phyloP scores from a whole-genome alignment of 1,140 invertebrate genomes.

The Drosophila subobscura region DNA sequence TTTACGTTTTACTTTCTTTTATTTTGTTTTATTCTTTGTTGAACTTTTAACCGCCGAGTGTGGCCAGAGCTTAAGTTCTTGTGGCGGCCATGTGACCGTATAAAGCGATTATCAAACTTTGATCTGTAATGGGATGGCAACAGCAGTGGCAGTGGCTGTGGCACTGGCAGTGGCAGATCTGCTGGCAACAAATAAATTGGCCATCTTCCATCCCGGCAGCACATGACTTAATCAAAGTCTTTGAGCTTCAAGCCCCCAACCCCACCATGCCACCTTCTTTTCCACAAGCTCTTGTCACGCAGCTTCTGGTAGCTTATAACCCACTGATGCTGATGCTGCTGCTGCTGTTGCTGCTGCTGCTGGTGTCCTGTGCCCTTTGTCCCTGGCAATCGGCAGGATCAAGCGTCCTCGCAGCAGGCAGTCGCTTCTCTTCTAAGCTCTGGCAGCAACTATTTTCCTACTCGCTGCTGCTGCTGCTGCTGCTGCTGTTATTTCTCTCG shows the following conservation, averaged over 20 bases:
- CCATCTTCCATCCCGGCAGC: conserved; percentile 11
- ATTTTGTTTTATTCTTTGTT: conserved; percentile 1
- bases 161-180: background rate
- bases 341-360: conserved; percentile 19
- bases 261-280: conserved; percentile 2
- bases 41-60: conserved; percentile 27
- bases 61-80: conserved; percentile 38
- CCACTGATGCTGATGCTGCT: conserved; percentile 20
- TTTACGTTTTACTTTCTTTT: background rate
- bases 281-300: conserved; percentile 26
- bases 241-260: background rate
- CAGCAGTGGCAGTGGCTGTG: background rate
- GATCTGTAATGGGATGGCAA: conserved; percentile 19
- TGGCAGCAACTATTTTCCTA: conserved; percentile 11
- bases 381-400: conserved; percentile 34
- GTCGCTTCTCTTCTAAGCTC: conserved; percentile 21
- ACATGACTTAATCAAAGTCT: conserved; percentile 27
- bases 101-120: conserved; percentile 50
- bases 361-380: conserved; percentile 8
- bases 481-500: conserved; percentile 17
- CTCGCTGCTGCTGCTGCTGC: background rate
- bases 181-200: conserved; percentile 32
- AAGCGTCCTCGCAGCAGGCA: conserved; percentile 31
- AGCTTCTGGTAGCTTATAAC: conserved; percentile 47
- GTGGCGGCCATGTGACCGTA: conserved; percentile 36